Evolutionary conservation across 1,140 invertebrate species (phyloP).

Genomic region (Heliothis virescens): DNA sequence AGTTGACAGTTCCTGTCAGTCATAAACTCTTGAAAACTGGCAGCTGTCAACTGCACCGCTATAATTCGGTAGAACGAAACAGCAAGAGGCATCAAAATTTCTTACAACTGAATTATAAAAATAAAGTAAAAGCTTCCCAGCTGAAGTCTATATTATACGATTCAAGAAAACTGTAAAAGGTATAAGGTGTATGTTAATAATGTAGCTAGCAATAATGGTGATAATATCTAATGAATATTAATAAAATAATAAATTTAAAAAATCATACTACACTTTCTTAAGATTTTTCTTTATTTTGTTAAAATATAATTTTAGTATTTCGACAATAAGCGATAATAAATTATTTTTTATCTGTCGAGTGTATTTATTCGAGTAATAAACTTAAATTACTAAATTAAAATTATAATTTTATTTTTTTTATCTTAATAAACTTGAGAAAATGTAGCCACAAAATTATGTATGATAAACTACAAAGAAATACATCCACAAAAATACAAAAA

Average conservation of each 20-base stretch:
- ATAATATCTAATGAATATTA: constrained; percentile 29
- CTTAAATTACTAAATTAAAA: too few species aligned
- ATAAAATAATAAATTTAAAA: constrained; percentile 8
- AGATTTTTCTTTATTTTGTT: background rate
- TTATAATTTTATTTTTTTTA: background rate
- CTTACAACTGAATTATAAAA: too few species aligned
- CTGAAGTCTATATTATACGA: background rate
- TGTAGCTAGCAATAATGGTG: background rate
- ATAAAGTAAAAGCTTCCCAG: too few species aligned
- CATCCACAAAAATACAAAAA: constrained; percentile 36
- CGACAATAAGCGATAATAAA: too few species aligned
- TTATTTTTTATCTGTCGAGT: too few species aligned
- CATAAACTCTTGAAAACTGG: too few species aligned
- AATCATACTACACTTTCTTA: background rate
- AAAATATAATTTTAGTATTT: background rate
- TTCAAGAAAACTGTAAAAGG: background rate
- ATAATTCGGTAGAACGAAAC: too few species aligned
- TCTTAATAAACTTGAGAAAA: background rate
- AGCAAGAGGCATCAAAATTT: too few species aligned
- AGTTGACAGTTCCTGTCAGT: too few species aligned
- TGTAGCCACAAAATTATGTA: constrained; percentile 8
- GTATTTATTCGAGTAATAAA: too few species aligned
- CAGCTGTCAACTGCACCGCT: too few species aligned
- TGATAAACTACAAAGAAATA: constrained; percentile 48
- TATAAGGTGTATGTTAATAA: too few species aligned